A percentile compares a stretch with the other conserved stretches of the same genome.
Evolutionary conservation across 2,888 invertebrate species (phyloP).

Genomic region (Hirtodrosophila confusa): DNA sequence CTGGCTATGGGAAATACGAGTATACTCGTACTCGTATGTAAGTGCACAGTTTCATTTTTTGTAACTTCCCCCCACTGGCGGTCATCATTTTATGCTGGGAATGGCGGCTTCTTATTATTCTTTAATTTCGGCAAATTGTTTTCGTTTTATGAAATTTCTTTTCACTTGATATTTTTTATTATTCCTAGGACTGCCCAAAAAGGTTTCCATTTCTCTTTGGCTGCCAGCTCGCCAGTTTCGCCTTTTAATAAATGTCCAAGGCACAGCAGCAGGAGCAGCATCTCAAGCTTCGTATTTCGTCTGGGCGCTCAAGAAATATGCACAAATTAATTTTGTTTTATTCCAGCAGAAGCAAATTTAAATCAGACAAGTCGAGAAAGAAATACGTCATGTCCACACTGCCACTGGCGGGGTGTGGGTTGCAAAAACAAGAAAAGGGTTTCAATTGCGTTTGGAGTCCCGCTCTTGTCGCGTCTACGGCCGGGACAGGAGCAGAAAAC

Average conservation of each 20-base stretch:
- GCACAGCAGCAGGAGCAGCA: constrained; percentile 27
- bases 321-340: constrained; percentile 81
- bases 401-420: constrained; percentile 20
- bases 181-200: constrained; percentile 70
- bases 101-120: constrained; percentile 78
- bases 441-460: constrained; percentile 55
- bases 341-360: constrained; percentile 73
- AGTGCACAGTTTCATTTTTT: constrained; percentile 11
- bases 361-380: constrained; percentile 64
- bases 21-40: constrained; percentile 5
- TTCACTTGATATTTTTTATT: constrained; percentile 71
- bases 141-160: constrained; percentile 83
- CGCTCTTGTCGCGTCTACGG: constrained; percentile 19
- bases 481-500: constrained; percentile 39
- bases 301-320: constrained; percentile 77
- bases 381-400: constrained; percentile 76
- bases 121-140: constrained; percentile 83
- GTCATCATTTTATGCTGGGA: constrained; percentile 15
- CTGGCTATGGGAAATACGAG: constrained; percentile 24
- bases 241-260: constrained; percentile 78
- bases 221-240: constrained; percentile 59
- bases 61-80: constrained; percentile 9
- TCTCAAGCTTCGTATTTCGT: constrained; percentile 71
- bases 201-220: constrained; percentile 62
- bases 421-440: constrained; percentile 74